Percentiles rank a stretch among this genome's conserved stretches.
Evolutionary conservation across 2,113 vertebrate species (phyloP).

Genomic region (Turnix velox): DNA sequence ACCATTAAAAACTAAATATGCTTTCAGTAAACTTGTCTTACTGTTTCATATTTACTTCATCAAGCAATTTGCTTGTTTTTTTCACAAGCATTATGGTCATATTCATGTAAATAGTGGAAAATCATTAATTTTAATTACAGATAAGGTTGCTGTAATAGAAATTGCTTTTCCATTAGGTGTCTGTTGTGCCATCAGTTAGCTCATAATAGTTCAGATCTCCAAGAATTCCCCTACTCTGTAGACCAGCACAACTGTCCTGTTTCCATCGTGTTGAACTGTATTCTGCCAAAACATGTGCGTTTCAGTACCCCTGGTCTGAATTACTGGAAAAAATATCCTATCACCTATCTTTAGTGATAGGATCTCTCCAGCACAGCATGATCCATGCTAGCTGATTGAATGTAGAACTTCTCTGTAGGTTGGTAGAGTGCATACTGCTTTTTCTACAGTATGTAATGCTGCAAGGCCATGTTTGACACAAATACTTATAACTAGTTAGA

Average conservation of each 20-base stretch:
- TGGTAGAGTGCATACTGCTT: accelerated
- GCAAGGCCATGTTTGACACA: not conserved
- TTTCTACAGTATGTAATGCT: not conserved
- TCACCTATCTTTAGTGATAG: not conserved
- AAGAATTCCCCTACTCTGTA: not conserved
- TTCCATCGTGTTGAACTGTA: not conserved
- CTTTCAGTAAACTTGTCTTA: not conserved
- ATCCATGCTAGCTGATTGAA: not conserved
- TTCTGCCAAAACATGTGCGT: accelerated
- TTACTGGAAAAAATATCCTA: not conserved
- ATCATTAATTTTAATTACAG: not conserved
- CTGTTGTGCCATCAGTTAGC: not conserved
- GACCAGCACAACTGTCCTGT: accelerated
- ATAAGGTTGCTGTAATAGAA: not conserved
- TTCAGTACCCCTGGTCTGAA: not conserved
- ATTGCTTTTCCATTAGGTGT: not conserved
- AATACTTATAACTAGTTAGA: accelerated
- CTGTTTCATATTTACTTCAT: not conserved
- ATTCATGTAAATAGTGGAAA: not conserved
- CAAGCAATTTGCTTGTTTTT: not conserved
- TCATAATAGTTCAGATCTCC: not conserved
- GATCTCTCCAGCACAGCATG: not conserved
- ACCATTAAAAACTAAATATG: not conserved
- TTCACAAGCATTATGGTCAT: not conserved
- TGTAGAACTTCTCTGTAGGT: not conserved